Evolutionary conservation across 1,140 invertebrate species (phyloP).

Genomic region (Drosophila lacertosa): DNA sequence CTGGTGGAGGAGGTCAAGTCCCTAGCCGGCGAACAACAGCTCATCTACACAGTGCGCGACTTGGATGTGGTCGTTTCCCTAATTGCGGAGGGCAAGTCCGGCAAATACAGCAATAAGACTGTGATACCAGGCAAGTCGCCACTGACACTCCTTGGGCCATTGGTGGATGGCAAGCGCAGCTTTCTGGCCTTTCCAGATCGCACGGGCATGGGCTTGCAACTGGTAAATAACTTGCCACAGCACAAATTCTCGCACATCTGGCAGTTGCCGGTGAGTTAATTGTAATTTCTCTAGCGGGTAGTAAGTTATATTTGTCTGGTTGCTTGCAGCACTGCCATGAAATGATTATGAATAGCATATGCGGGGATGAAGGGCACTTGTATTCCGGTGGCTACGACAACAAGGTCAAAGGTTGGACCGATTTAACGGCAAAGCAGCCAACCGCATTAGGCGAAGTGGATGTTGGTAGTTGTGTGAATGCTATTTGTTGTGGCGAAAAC

Average conservation of each 20-base stretch:
- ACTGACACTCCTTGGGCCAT: conserved; percentile 61
- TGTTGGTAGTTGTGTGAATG: conserved; percentile 70
- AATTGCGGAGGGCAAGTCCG: conserved; percentile 66
- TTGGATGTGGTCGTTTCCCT: conserved; percentile 73
- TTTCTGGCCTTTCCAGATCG: conserved; percentile 77
- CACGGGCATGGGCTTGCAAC: conserved; percentile 71
- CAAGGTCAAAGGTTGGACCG: conserved; percentile 76
- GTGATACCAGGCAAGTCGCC: conserved; percentile 76
- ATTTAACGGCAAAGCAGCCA: conserved; percentile 53
- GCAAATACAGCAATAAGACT: conserved; percentile 78
- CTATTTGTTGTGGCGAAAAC: conserved; percentile 63
- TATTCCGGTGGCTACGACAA: conserved; percentile 81
- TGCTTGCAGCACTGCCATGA: conserved; percentile 72
- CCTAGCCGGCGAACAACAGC: conserved; percentile 66
- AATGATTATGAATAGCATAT: conserved; percentile 76
- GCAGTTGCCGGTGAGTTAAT: conserved; percentile 57
- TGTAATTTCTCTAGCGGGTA: background rate
- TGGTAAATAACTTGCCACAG: conserved; percentile 63
- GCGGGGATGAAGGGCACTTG: conserved; percentile 59
- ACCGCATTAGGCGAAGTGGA: conserved; percentile 64
- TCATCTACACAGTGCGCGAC: conserved; percentile 77
- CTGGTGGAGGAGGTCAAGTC: conserved; percentile 82
- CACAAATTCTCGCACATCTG: conserved; percentile 60
- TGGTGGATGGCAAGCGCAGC: conserved; percentile 50
- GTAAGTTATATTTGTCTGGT: background rate